Evolutionary conservation across 37 sponge, comb jelly and placozoan genomes (phyloP).

Genomic region (Crambe crambe): DNA sequence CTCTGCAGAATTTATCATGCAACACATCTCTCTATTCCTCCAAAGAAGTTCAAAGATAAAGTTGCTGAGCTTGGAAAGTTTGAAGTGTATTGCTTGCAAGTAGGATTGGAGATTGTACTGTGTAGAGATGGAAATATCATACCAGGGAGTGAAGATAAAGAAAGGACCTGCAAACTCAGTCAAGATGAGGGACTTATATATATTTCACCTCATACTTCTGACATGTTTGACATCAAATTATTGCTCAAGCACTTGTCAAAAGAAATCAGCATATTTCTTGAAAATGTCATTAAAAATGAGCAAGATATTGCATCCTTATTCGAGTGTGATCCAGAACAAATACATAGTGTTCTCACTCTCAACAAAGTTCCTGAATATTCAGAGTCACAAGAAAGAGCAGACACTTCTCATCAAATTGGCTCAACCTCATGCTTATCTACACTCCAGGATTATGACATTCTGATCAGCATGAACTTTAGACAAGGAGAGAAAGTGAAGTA

Average conservation of each 20-base stretch:
- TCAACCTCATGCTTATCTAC: background rate
- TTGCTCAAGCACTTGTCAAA: conserved; percentile 19
- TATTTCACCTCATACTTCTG: conserved; percentile 40
- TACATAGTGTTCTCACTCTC: conserved; percentile 1
- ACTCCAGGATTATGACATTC: background rate
- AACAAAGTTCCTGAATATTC: conserved; percentile 13
- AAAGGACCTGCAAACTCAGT: background rate
- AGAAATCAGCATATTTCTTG: background rate
- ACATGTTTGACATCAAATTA: background rate
- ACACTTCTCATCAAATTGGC: background rate
- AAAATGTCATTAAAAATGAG: conserved; percentile 1
- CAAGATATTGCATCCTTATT: conserved; percentile 26
- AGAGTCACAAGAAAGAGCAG: too few species aligned
- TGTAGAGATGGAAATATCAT: background rate
- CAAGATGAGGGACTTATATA: background rate
- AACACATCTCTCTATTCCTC: conserved; percentile 4
- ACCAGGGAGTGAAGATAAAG: conserved; percentile 5
- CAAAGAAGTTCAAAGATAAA: background rate
- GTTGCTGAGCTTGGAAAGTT: background rate
- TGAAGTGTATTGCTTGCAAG: conserved; percentile 3
- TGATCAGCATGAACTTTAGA: conserved; percentile 36
- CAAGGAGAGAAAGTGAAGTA: conserved; percentile 26
- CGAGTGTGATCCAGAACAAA: conserved; percentile 31
- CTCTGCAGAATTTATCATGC: conserved; percentile 25
- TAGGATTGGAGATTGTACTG: conserved; percentile 21